Base-by-base conservation (phyloP, 2,888 invertebrate genomes). In the Labia minor region DNA sequence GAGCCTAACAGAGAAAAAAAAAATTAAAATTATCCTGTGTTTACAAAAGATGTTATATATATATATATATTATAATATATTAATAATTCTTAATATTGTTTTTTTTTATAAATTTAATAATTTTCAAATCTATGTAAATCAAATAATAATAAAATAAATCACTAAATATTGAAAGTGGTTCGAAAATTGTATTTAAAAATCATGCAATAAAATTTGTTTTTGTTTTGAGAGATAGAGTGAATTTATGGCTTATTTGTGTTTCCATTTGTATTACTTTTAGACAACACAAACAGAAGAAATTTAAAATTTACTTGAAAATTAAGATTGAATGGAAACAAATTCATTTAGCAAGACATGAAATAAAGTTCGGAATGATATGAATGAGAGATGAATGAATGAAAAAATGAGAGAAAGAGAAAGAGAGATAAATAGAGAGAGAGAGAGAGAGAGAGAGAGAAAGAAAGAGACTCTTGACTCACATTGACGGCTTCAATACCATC, bases 401-500 rank as follows among this genome's bases (percentile, higher is more conserved):
- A 33, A 33, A 33, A 33, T 8, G 14, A n/a, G n/a, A 10, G 49
- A 49, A 14, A 49, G 16, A 49, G n/a, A 49, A 14, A 49, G 16
- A 49, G n/a, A 49, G 49, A 49, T 4, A 49, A 8, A 49, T 8
- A 49, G 14, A 49, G 49, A 49, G 2, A 49, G 49, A 49, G 4
- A 49, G 49, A 49, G 2, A 49, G 49, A 49, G 4, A 49, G 49
- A 49, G 14, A 49, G 16, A 49, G 14, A 49, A 16, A 49, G 16
- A 49, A 16, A 49, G 49, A 49, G 49, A 49, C 49, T 49, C 49
- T 49, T 49, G 49, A 49, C 49, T 49, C 49, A 49, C 49, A 49
- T 49, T 49, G 49, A 49, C 49, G 49, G 49, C 49, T 49, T 49
- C 49, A 49, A 49, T 49, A 49, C 49, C 49, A 49, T 49, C 49